These are phyloP conservation scores for Theocolax elegans DNA, from an alignment of 1,140 invertebrate genomes.

Conservation along the genomic window DNA sequence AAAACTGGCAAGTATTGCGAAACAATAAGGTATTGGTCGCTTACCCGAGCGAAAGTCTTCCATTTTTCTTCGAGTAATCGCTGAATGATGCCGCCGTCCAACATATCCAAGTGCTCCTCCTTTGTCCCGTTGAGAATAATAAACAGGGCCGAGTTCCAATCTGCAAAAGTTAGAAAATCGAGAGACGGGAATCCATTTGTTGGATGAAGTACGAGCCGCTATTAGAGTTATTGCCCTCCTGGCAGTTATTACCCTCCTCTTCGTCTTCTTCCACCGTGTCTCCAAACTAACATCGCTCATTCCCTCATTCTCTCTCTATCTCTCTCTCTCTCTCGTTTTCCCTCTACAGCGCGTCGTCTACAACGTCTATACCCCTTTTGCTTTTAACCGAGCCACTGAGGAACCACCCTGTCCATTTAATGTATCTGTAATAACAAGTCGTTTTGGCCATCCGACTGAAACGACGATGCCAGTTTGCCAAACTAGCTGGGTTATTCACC, in stretches of 20 bases:
- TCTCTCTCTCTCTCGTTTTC: not conserved
- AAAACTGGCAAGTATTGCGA: too few relatives aligned
- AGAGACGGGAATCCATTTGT: conserved; percentile 29
- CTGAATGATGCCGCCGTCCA: conserved; percentile 98
- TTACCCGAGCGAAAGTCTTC: conserved; percentile 97
- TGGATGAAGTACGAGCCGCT: conserved; percentile 35
- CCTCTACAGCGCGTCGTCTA: too few relatives aligned
- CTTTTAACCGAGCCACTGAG: not conserved
- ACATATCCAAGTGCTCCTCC: conserved; percentile 98
- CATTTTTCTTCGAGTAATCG: conserved; percentile 97
- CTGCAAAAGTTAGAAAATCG: conserved; percentile 68
- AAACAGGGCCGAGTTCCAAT: conserved; percentile 98
- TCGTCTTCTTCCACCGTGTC: not conserved
- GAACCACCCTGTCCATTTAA: too few relatives aligned
- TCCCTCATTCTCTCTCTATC: not conserved
- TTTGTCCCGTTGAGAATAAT: conserved; percentile 98
- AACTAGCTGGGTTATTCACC: not conserved
- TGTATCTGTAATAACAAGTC: conserved; percentile 9
- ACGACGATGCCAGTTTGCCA: not conserved
- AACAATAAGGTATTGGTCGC: conserved; percentile 39
- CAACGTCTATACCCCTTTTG: not conserved
- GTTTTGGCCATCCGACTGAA: not conserved
- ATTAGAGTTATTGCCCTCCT: conserved; percentile 40
- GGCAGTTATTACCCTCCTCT: conserved; percentile 22
- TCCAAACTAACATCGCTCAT: not conserved